Base-by-base conservation (phyloP, 2,888 invertebrate species). In the Phrixothrix hirtus region DNA sequence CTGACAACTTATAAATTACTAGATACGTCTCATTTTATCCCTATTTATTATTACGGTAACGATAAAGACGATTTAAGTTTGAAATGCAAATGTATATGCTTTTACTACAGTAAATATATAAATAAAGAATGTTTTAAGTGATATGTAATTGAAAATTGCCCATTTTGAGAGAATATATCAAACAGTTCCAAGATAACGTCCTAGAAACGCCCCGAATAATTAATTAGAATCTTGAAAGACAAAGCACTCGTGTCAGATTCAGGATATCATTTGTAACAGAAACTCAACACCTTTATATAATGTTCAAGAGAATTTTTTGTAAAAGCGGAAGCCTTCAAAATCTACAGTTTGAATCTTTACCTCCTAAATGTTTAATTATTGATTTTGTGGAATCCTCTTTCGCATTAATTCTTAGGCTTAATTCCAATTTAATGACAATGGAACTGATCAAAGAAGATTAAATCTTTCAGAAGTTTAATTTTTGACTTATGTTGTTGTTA, bases 1-100 rank as follows among this genome's bases (percentile, higher is more conserved):
- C 59, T 56, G 60, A 55, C 55, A 57, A 59, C 55, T 59, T 57
- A 64, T 64, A 64, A 61, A 62, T 62, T 61, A 58, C 53, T 54
- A 58, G 60, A 51, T 59, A 56, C 49, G 54, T 54, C 49, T 49
- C 44, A 31, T 41, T 54, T 54, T 54, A 54, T 48, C 31, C 39
- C 38, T 49, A 54, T 49, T 44, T 54, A 54, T 54, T 49, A 44
- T 45, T 54, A 45, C 30, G 46, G 49, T 54, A 49, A 45, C 44
- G 44, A 45, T 39, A 26, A 41, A 31, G 54, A 44, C 38, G 38
- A 46, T 44, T 21, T 29, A 26, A 31, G 39, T 32, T 35, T 37
- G 32, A 48, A 48, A 41, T 35, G 29, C 14, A 29, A 41, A 43
- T 32, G 42, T n/a, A n/a, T n/a, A n/a, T n/a, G n/a, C n/a, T n/a